Conservation (phyloP, 2,797 vertebrate genomes). For the Channallabes apus region DNA sequence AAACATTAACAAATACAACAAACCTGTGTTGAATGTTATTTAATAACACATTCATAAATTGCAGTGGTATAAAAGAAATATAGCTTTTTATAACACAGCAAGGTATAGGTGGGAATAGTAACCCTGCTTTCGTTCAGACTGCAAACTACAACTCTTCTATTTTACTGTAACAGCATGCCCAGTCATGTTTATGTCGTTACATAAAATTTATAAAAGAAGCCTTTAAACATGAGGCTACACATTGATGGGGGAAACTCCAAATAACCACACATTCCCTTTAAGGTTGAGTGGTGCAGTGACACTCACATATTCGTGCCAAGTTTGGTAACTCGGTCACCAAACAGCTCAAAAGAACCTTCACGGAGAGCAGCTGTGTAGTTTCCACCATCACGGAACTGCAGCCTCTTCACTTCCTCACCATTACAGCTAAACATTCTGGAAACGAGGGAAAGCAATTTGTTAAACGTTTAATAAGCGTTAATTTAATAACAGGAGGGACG, state of each 20-base stretch:
- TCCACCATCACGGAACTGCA: conserved; percentile 82
- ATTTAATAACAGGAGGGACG: background rate
- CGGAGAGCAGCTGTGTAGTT: conserved; percentile 79
- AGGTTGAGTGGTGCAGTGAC: background rate
- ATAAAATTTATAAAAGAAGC: conserved; percentile 1
- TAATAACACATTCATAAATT: background rate
- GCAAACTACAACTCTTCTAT: background rate
- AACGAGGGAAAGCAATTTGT: conserved; percentile 25
- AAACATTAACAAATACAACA: background rate
- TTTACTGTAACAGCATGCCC: background rate
- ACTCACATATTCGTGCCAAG: conserved; percentile 97
- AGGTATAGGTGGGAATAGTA: background rate
- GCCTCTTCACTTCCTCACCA: conserved; percentile 82
- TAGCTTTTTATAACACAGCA: too few relatives aligned
- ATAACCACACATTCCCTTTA: background rate
- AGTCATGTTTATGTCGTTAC: background rate
- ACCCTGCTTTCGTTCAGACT: background rate
- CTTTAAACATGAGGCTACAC: background rate
- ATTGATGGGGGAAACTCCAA: conserved; percentile 1
- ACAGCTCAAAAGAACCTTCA: conserved; percentile 92
- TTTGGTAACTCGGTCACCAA: conserved; percentile 91
- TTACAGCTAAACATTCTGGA: conserved; percentile 82
- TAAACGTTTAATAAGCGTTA: background rate
- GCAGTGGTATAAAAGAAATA: background rate
- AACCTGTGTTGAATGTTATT: background rate